Conservation (phyloP, 2,113 vertebrate genomes). For the Numenius arquata region DNA sequence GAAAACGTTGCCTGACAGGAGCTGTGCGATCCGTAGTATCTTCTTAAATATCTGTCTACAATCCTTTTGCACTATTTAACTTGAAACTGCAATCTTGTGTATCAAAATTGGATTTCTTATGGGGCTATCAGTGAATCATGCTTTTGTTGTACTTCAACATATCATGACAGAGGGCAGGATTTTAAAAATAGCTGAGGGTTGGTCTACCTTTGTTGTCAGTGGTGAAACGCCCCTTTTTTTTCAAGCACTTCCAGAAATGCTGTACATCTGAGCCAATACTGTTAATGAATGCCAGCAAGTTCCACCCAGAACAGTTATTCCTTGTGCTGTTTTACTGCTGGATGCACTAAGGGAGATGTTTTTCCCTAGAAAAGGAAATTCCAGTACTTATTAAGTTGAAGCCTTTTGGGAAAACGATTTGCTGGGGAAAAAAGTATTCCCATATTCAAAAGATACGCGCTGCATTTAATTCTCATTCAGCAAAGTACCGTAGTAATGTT, state of each 20-base stretch:
- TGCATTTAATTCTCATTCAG: not conserved
- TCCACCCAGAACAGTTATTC: not conserved
- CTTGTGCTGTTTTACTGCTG: not conserved
- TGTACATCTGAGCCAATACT: not conserved
- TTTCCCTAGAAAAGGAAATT: not conserved
- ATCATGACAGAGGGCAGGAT: not conserved
- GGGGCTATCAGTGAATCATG: not conserved
- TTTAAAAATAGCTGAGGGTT: not conserved
- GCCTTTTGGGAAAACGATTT: not conserved
- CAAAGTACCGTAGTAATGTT: not conserved
- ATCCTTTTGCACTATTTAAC: not conserved
- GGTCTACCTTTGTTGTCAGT: not conserved
- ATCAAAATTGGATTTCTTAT: not conserved
- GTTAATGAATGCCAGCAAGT: conserved; percentile 19
- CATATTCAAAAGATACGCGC: not conserved
- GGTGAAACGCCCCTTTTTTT: not conserved
- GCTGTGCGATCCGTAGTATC: not conserved
- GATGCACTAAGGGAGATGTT: not conserved
- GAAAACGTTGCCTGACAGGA: not conserved
- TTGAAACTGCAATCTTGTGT: not conserved
- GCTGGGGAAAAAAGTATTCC: not conserved
- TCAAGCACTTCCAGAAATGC: not conserved
- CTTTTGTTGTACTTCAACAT: not conserved
- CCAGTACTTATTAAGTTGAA: not conserved
- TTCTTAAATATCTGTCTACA: not conserved